Conservation (phyloP, 2,113 vertebrate species). For the Calidris pugnax region DNA sequence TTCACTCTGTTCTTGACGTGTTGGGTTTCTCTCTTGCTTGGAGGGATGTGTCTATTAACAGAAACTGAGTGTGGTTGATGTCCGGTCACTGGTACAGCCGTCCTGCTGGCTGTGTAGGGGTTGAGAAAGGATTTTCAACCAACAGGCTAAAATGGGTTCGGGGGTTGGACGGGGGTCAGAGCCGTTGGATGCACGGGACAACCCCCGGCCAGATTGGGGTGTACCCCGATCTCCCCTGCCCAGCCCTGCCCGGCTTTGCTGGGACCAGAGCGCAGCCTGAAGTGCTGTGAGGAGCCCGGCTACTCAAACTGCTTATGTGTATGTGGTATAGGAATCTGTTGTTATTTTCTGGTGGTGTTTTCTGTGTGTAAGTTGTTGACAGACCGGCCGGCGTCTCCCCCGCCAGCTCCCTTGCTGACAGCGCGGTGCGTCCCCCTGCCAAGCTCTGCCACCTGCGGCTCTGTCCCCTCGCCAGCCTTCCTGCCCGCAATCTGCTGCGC, state of each 20-base stretch:
- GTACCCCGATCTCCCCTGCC: not conserved
- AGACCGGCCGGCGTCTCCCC: not conserved
- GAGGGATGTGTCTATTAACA: not conserved
- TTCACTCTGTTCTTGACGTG: not conserved
- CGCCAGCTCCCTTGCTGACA: not conserved
- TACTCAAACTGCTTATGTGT: not conserved
- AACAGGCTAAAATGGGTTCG: not conserved
- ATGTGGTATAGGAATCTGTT: not conserved
- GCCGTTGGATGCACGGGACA: not conserved
- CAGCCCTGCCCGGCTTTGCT: not conserved
- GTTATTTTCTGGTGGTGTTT: not conserved
- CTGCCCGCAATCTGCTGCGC: conserved; percentile 44
- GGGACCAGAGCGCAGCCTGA: not conserved
- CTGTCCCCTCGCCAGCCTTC: conserved; percentile 51
- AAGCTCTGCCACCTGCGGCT: conserved; percentile 42
- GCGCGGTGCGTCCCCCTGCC: not conserved
- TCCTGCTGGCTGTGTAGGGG: not conserved
- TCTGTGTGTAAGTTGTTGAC: not conserved
- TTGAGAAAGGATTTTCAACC: not conserved
- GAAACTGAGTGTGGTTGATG: not conserved
- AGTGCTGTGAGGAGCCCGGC: not conserved
- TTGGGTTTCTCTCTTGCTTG: not conserved
- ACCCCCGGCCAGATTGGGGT: not conserved
- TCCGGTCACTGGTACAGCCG: not conserved
- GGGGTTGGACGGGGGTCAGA: not conserved